Evolutionary conservation across 2,113 vertebrate genomes (phyloP), one percentile per base, ranked within the genome.

Genomic region (Scomber colias): DNA sequence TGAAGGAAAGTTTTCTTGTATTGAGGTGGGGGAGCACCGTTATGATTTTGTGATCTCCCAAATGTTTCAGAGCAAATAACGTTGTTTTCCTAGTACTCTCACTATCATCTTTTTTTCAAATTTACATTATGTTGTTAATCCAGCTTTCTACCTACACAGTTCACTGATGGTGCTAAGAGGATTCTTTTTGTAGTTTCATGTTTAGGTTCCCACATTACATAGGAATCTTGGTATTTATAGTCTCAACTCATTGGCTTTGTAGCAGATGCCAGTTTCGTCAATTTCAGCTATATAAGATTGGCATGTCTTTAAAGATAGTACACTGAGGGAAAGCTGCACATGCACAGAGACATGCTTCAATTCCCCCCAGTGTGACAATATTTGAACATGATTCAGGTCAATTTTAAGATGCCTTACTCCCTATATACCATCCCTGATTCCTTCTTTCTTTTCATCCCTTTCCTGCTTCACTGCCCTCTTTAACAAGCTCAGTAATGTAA

Each of bases 101-200:
- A 2, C 14, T 40, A 2, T 17, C 11, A 30, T 53, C 14, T 27
- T 30, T 10, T 21, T 35, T 86, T 40, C 4, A 77, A 57, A 71
- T 76, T 16, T 53, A 13, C 31, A 65, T 30, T 54, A n/a, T 59
- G 10, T 21, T 62, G 71, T 71, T 61, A 78, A 86, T 83, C 40
- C 62, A 70, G 19, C 67, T 76, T 62, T 60, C 45, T 46, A 54
- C 62, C 63, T 27, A 40, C 71, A 68, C 75, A 79, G 67, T 80
- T 71, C 64, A 71, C n/a, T 76, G 70, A 77, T 82, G 57, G n/a
- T 49, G 50, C 46, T 60, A 77, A 77, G 65, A 88, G 72, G 75
- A 77, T 88, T 88, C n/a, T 44, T 65, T 55, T 80, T 85, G 81
- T 83, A 78, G 75, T 80, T 79, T 79, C 53, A 67, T 57, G 77